Evolutionary conservation across 2,888 invertebrate species (phyloP), one percentile per base, ranked within the genome.

Genomic region (Strigamia maritima): DNA sequence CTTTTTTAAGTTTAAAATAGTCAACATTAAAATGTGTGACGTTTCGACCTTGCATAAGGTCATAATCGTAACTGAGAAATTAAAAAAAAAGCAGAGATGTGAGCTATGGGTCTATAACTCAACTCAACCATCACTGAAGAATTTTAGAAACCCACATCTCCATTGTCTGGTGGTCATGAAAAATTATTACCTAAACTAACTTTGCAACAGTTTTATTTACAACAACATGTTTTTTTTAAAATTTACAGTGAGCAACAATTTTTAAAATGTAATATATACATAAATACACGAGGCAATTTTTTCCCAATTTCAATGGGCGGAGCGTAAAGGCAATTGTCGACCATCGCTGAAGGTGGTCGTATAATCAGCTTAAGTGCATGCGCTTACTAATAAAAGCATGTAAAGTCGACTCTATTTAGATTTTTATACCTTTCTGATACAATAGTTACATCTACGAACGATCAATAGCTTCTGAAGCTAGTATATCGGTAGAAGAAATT

Each of bases 141-240:
- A n/a, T n/a, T n/a, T n/a, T n/a, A n/a, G n/a, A n/a, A n/a, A n/a
- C n/a, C n/a, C n/a, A n/a, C n/a, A n/a, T n/a, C n/a, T n/a, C n/a
- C n/a, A n/a, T n/a, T n/a, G n/a, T n/a, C n/a, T n/a, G n/a, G n/a
- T n/a, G n/a, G n/a, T n/a, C n/a, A n/a, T 14, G 14, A 1, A 44
- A 1, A 44, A 44, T 44, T 4, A 44, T 4, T 14, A 4, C 1
- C n/a, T 4, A 44, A 19, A 54, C 2, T 2, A 54, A 54, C 70
- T 70, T 70, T 70, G 28, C 70, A 70, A 70, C 28, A 28, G 14
- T 28, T 70, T 70, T 70, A 70, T 70, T 70, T 70, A 70, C 70
- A 49, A 49, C 49, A 54, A 19, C 54, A 54, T n/a, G n/a, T n/a
- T 7, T 6, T 19, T 19, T 19, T 54, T n/a, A 54, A n/a, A 44